These are phyloP conservation scores for Mobula birostris DNA, from an alignment of 2,113 vertebrate species.

Conservation along the genomic window DNA sequence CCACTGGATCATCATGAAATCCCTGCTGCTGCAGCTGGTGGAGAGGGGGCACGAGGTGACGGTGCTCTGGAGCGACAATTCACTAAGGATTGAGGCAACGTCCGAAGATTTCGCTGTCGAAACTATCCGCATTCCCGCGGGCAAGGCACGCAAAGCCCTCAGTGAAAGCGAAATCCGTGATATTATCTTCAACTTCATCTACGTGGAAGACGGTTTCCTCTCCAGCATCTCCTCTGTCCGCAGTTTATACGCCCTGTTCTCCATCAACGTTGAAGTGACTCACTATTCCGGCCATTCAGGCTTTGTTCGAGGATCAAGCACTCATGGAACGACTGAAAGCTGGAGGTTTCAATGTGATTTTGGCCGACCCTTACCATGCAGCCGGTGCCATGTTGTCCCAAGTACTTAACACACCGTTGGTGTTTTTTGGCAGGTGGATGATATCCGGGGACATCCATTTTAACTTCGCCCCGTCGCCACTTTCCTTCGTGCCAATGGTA, in stretches of 20 bases:
- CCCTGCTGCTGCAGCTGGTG: conserved; percentile 38
- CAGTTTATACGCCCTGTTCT: too few relatives aligned
- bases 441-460: conserved; percentile 56
- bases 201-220: neutral
- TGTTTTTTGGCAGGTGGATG: conserved; percentile 54
- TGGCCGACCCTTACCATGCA: conserved; percentile 55
- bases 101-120: conserved; percentile 37
- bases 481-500: conserved; percentile 55
- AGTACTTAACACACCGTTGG: conserved; percentile 53
- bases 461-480: conserved; percentile 53
- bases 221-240: neutral
- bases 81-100: neutral
- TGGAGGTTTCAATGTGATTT: conserved; percentile 52
- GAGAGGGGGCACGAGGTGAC: conserved; percentile 37
- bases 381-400: conserved; percentile 56
- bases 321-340: conserved; percentile 49
- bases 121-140: conserved; percentile 24
- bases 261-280: neutral
- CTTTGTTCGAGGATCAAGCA: conserved; percentile 53
- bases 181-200: neutral
- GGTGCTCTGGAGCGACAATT: conserved; percentile 34
- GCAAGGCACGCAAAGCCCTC: neutral
- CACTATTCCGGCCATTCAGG: conserved; percentile 43
- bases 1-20: conserved; percentile 39
- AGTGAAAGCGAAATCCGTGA: neutral